phyloP scores from a whole-genome alignment of 1,140 invertebrate genomes.

The Rhopalosiphum maidis region DNA sequence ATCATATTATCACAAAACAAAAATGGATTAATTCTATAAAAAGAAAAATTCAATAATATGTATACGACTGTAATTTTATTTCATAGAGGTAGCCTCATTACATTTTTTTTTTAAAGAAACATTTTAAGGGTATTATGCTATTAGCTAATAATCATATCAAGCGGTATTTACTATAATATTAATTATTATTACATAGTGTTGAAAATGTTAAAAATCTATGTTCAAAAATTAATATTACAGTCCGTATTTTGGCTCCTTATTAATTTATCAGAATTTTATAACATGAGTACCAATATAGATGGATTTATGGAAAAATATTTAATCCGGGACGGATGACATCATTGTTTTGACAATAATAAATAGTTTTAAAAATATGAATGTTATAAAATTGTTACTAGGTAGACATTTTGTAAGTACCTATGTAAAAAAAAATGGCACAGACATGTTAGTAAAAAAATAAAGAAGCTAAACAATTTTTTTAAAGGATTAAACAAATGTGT shows the following conservation, averaged over 20 bases:
- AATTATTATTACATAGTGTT: background rate
- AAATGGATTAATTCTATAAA: background rate
- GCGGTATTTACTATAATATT: background rate
- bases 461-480: slow-evolving; percentile 55
- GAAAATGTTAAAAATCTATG: background rate
- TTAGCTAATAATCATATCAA: background rate
- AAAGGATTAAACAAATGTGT: slow-evolving; percentile 51
- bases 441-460: slow-evolving; percentile 57
- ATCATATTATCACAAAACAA: background rate
- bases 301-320: slow-evolving; percentile 42
- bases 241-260: background rate
- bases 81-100: background rate
- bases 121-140: background rate
- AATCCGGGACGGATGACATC: background rate
- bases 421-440: slow-evolving; percentile 57
- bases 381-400: slow-evolving; percentile 49
- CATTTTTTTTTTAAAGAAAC: background rate
- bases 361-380: slow-evolving; percentile 21
- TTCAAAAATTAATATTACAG: background rate
- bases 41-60: background rate
- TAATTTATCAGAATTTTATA: background rate
- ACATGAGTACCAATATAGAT: slow-evolving; percentile 39
- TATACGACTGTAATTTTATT: background rate
- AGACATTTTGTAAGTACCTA: slow-evolving; percentile 35
- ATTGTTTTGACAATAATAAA: slow-evolving; percentile 48